Evolutionary conservation across 2,888 invertebrate genomes (phyloP), one percentile per base, ranked within the genome.

Genomic region (Aporophyla nigra): DNA sequence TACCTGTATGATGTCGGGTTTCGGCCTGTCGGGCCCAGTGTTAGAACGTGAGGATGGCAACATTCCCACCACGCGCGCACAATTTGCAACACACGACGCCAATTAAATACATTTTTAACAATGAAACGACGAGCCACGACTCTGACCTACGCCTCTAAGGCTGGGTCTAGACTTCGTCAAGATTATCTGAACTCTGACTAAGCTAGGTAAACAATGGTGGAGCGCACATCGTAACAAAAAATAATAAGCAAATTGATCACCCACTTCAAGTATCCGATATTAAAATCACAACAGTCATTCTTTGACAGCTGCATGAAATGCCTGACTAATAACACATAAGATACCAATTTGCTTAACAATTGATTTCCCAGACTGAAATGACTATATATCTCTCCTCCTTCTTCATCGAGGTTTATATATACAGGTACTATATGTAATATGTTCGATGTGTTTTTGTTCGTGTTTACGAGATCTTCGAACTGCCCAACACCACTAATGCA

Each of bases 101-200:
- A 93, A 93, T 93, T 93, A 93, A 92, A 91, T 87, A 83, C 81
- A 89, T 90, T 88, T 89, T 88, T 86, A 87, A 89, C 90, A 89
- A 89, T 86, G 86, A 80, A 84, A 83, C 74, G 71, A 73, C 77
- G 69, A 80, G 73, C 85, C 86, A 90, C 90, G 87, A 87, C 74
- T 85, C 76, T 78, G 80, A 84, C 84, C 84, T 72, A 27, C 65
- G 61, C 73, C 72, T 74, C 71, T 79, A 77, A 53, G 24, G 72
- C 53, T 72, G 33, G 3, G 16, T 9, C 7, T 33, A 78, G 71
- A 33, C 33, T 27, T 40, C 62, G 19, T 43, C 24, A 14, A 56
- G 62, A 43, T 51, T 43, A 43, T 62, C 27, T 71, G 27, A 27
- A 71, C 7, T 40, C 43, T 59, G 53, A 54, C 24, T 58, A 40